Percentiles rank a stretch among this genome's conserved stretches.
Evolutionary conservation across 2,888 invertebrate genomes (phyloP).

Genomic region (Augochlorella aurata): DNA sequence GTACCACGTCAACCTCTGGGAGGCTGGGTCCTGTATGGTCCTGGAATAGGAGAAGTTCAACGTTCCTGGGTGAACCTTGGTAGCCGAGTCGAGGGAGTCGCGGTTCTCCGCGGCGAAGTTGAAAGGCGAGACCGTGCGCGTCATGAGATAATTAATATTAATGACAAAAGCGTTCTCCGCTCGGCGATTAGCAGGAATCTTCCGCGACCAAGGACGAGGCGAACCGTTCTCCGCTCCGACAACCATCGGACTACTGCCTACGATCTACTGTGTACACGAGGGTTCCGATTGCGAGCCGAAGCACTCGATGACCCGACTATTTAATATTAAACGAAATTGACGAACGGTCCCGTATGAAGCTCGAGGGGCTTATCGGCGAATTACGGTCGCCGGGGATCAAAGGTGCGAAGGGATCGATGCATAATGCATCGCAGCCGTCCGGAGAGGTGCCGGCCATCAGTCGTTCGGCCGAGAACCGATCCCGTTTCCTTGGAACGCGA

Average conservation of each 20-base stretch:
- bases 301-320: constrained; percentile 1
- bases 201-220: neutral
- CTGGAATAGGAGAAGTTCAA: constrained; percentile 82
- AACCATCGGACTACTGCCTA: neutral
- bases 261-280: too few relatives aligned
- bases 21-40: constrained; percentile 98
- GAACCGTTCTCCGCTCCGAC: neutral
- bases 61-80: neutral
- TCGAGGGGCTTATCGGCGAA: constrained; percentile 14
- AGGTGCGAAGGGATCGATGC: constrained; percentile 24
- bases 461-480: neutral
- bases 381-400: constrained; percentile 43
- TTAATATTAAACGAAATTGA: constrained; percentile 36
- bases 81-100: neutral
- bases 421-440: constrained; percentile 18
- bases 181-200: constrained; percentile 15
- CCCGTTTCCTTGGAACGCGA: neutral
- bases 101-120: neutral
- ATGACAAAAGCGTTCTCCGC: neutral
- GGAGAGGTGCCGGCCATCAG: neutral
- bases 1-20: constrained; percentile 98
- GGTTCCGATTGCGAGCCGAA: constrained; percentile 14
- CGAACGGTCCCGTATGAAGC: neutral
- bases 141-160: constrained; percentile 19
- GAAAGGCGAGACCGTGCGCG: constrained; percentile 3